Evolutionary conservation across 2,113 vertebrate species (phyloP).

Genomic region (Tamias sibiricus): DNA sequence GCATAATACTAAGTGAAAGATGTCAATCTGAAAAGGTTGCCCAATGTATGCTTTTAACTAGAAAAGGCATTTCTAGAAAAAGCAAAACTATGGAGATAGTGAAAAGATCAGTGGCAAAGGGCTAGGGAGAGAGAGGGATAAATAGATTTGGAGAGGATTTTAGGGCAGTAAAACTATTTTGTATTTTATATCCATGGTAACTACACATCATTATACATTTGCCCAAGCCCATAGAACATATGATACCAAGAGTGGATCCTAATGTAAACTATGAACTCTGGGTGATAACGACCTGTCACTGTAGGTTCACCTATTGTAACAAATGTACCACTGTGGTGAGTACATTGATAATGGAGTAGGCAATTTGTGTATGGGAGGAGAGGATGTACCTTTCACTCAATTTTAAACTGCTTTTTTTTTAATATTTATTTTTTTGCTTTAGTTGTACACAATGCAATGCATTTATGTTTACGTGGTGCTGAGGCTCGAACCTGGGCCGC

Average conservation of each 20-base stretch:
- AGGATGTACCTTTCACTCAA: neutral
- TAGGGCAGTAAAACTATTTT: neutral
- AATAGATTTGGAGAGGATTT: neutral
- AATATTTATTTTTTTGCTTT: too few relatives aligned
- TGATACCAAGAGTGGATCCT: neutral
- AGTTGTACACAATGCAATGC: too few relatives aligned
- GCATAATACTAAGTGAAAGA: neutral
- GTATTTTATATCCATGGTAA: neutral
- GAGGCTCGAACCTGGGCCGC: too few relatives aligned
- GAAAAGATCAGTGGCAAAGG: neutral
- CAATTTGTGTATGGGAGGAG: neutral
- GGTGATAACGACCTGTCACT: neutral
- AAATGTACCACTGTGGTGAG: neutral
- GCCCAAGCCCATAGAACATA: neutral
- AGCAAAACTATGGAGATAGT: neutral
- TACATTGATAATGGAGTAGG: neutral
- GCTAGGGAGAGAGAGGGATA: neutral
- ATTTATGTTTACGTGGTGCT: too few relatives aligned
- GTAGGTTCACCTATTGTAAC: neutral
- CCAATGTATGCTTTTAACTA: neutral
- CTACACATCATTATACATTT: neutral
- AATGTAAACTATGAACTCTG: neutral
- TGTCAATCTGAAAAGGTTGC: neutral
- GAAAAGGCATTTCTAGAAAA: neutral
- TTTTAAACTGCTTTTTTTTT: too few relatives aligned